Percentiles rank a stretch among this genome's conserved stretches.
These are phyloP conservation scores for Ambastaia sidthimunki DNA, from an alignment of 2,797 vertebrate genomes.

Conservation along the genomic window DNA sequence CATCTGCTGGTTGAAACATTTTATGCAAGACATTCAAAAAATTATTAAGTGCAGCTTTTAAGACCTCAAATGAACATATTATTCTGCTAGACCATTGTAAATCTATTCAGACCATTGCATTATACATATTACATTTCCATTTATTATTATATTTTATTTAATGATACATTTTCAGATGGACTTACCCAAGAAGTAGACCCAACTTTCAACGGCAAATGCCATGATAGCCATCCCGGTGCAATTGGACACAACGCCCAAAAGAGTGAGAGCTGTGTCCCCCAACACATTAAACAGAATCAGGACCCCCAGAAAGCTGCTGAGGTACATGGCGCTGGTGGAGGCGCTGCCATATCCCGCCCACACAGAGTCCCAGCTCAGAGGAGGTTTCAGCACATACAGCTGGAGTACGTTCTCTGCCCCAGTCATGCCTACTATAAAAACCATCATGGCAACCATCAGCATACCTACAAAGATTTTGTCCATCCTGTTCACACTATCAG, in stretches of 20 bases:
- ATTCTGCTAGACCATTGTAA: too few relatives aligned
- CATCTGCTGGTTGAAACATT: not conserved
- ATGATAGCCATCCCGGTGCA: constrained; percentile 64
- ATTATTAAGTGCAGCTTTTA: too few relatives aligned
- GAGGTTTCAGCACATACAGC: constrained; percentile 66
- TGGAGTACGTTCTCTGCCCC: constrained; percentile 63
- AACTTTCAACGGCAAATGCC: constrained; percentile 60
- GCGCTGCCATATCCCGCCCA: constrained; percentile 66
- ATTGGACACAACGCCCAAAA: constrained; percentile 66
- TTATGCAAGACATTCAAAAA: not conserved
- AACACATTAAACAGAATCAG: constrained; percentile 56
- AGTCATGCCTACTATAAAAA: constrained; percentile 62
- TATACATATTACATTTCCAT: too few relatives aligned
- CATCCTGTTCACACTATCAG: constrained; percentile 2
- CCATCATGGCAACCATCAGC: constrained; percentile 56
- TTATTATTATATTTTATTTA: too few relatives aligned
- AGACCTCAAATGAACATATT: too few relatives aligned
- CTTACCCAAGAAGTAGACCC: constrained; percentile 68
- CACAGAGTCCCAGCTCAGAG: constrained; percentile 64
- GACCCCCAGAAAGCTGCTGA: constrained; percentile 66
- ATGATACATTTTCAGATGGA: not conserved
- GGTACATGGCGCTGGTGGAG: constrained; percentile 63
- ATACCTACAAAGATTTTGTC: constrained; percentile 41
- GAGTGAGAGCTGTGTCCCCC: constrained; percentile 57
- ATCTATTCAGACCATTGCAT: too few relatives aligned